Evolutionary conservation across 2,113 vertebrate species (phyloP).

Genomic region (Rhea americana): DNA sequence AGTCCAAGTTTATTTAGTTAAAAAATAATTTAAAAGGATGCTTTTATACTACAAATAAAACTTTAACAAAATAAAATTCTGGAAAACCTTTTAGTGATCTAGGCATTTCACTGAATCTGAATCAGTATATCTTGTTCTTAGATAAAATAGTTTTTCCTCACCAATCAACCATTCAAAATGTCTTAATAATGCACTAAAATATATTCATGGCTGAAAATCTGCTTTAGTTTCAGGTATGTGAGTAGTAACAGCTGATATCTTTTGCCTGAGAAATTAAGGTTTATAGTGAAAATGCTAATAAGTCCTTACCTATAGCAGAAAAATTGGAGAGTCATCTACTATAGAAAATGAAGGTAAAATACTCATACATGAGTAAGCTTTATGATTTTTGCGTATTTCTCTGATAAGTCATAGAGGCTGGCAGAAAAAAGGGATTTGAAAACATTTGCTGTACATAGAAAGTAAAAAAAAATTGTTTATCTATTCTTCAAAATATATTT

Average conservation of each 20-base stretch:
- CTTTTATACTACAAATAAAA: not conserved
- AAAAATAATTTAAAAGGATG: not conserved
- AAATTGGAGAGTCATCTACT: slow-evolving; percentile 7
- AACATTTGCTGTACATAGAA: not conserved
- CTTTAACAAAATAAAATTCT: not conserved
- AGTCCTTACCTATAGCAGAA: not conserved
- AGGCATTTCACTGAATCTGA: not conserved
- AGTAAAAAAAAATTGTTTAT: not conserved
- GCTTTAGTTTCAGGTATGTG: not conserved
- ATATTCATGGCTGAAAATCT: not conserved
- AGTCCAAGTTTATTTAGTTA: not conserved
- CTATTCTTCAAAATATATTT: too few relatives aligned
- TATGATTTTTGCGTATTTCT: not conserved
- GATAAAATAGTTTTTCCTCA: not conserved
- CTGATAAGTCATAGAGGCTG: not conserved
- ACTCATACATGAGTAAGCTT: not conserved
- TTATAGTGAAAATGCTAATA: slow-evolving; percentile 41
- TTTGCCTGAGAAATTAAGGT: not conserved
- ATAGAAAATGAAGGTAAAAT: not conserved
- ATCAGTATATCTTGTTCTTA: not conserved
- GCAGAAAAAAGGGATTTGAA: not conserved
- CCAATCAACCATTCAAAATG: not conserved
- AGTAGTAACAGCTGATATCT: not conserved
- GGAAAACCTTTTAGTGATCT: not conserved
- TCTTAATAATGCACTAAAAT: not conserved